Percentiles rank a stretch among this genome's conserved stretches.
Conservation (phyloP, 53 echinoderm and acorn worm genomes). For the Temnopleurus reevesii region DNA sequence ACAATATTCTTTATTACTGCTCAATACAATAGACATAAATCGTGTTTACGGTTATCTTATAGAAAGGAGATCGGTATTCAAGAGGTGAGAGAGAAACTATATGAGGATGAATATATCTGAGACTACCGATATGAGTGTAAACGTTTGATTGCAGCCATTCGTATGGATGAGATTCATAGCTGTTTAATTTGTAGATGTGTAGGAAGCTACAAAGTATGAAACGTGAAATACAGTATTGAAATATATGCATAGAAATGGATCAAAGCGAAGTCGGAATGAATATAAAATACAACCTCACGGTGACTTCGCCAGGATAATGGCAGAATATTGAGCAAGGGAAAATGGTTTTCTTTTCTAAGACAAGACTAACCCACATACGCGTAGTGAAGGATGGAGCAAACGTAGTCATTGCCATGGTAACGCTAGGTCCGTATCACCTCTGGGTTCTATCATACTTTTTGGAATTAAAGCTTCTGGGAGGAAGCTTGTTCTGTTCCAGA, state of each 20-base stretch:
- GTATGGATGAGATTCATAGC: background rate
- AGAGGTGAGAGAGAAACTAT: background rate
- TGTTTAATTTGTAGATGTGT: background rate
- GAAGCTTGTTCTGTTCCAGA: background rate
- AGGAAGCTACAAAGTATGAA: background rate
- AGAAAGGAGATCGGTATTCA: background rate
- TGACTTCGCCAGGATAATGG: background rate
- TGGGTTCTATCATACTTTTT: background rate
- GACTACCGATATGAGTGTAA: no score
- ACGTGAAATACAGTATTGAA: background rate
- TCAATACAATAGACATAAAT: no score
- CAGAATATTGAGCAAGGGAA: background rate
- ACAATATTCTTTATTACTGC: no score
- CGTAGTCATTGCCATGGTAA: constrained; percentile 2
- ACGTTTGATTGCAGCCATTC: no score
- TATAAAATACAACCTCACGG: background rate
- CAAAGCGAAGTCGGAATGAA: background rate
- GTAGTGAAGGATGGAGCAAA: constrained; percentile 24
- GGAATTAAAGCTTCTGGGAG: constrained; percentile 13
- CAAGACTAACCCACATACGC: constrained; percentile 12
- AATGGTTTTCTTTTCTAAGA: background rate
- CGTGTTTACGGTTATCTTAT: no score
- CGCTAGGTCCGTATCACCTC: constrained; percentile 16
- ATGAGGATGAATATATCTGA: no score
- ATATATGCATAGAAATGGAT: background rate